Conservation (phyloP, 1,140 invertebrate genomes). For the Drosophila kepulauana region DNA sequence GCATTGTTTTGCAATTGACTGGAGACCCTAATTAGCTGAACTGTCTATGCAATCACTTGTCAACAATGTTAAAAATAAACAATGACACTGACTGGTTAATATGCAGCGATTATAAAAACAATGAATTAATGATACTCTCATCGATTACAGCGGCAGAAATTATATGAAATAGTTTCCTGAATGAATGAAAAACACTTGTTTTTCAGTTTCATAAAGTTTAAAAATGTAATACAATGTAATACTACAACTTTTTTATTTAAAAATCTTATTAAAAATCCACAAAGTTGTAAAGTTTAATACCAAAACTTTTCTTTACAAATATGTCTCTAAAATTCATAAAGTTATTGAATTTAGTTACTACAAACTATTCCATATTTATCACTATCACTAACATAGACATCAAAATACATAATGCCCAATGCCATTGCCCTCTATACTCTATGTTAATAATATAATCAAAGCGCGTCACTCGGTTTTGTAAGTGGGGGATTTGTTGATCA, state of each 20-base stretch:
- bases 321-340: no score
- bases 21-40: constrained; percentile 60
- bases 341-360: no score
- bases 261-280: no score
- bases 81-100: constrained; percentile 37
- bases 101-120: constrained; percentile 13
- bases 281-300: no score
- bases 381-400: not conserved
- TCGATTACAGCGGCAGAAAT: not conserved
- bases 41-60: constrained; percentile 56
- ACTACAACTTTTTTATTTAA: no score
- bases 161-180: no score
- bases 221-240: no score
- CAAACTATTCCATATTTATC: not conserved
- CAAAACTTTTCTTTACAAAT: no score
- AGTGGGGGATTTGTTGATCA: constrained; percentile 53
- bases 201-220: no score
- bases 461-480: not conserved
- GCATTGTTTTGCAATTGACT: constrained; percentile 33
- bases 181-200: no score
- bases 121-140: constrained; percentile 1
- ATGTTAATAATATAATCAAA: constrained; percentile 10
- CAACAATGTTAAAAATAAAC: constrained; percentile 57
- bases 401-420: not conserved
- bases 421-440: constrained; percentile 6